Evolutionary conservation across 2,797 vertebrate species (phyloP), one percentile per base, ranked within the genome.

Genomic region (Danio aesculapii): DNA sequence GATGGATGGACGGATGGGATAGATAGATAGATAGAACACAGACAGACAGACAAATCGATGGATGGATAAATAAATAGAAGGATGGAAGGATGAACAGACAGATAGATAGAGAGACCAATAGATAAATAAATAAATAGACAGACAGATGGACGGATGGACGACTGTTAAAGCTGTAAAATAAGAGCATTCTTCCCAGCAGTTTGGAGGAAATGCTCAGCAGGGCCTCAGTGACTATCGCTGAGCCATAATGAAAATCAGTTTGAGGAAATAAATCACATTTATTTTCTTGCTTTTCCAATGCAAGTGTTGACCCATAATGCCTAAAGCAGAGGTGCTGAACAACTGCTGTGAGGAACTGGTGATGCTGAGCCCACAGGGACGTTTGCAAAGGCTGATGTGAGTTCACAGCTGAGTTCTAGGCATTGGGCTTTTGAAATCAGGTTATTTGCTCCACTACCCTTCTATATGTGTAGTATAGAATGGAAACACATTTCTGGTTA

Each of bases 251-350:
- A 77, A 75, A 80, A 68, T 53, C 44, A 57, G 70, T 77, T 77
- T 82, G 77, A 67, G 21, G 52, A 58, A 64, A 77, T 84, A 82
- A 84, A 85, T 82, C 68, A 87, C 61, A 19, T 62, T 76, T 79
- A 69, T 77, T 84, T 61, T 83, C 44, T 72, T 52, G 71, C 49
- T 75, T 68, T 75, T 83, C 53, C 21, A 78, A 16, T 70, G 49
- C 80, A 72, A 75, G 52, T 81, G 70, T 75, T 84, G 12, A 82
- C 57, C 50, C 52, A 46, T 86, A 79, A 86, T 83, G 75, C 73
- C 71, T 74, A 59, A 81, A 84, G 49, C 83, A 85, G 79, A 81
- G 61, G 44, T 49, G 58, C 47, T 81, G 75, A 78, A 72, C 64
- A 84, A 84, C 78, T 68, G 77, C 64, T 83, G 75, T 72, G 43